phyloP scores from a whole-genome alignment of 2,888 invertebrate species.

The Melanargia galathea region DNA sequence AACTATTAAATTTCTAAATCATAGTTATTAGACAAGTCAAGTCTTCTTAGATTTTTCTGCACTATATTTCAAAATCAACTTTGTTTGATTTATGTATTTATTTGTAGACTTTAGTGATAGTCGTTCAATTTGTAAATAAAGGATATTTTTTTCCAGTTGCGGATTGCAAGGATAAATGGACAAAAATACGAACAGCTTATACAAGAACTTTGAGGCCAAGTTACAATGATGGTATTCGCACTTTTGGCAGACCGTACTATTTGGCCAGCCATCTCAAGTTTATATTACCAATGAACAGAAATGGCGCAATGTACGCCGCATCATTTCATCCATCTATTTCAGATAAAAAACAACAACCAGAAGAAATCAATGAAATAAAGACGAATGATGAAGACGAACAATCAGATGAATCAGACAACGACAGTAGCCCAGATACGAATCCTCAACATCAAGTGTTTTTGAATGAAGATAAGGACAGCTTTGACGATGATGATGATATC shows the following conservation, averaged over 20 bases:
- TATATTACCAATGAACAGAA: conserved; percentile 5
- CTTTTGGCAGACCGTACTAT: conserved; percentile 16
- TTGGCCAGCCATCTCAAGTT: conserved; percentile 20
- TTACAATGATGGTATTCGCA: conserved; percentile 11
- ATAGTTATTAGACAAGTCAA: too few relatives aligned
- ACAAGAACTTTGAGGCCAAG: conserved; percentile 18
- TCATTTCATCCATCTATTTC: background rate
- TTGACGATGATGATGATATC: background rate
- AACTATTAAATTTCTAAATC: too few relatives aligned
- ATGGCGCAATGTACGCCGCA: background rate
- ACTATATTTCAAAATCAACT: background rate
- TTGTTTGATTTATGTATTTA: background rate
- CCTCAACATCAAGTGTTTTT: conserved; percentile 8
- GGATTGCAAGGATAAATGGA: conserved; percentile 24
- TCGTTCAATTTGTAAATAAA: too few relatives aligned
- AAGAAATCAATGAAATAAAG: background rate
- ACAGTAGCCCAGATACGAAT: background rate
- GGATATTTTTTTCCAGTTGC: conserved; percentile 17
- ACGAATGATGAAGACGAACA: conserved; percentile 1
- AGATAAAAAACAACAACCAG: background rate
- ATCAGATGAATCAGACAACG: conserved; percentile 1
- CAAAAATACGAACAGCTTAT: conserved; percentile 23
- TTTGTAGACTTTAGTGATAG: too few relatives aligned
- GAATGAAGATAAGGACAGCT: background rate
- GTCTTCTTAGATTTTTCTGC: too few relatives aligned